A percentile compares a stretch with the other conserved stretches of the same genome.
Conservation (phyloP, 64 coral and sea anemone genomes). For the Hydrozoanthus tunicans region DNA sequence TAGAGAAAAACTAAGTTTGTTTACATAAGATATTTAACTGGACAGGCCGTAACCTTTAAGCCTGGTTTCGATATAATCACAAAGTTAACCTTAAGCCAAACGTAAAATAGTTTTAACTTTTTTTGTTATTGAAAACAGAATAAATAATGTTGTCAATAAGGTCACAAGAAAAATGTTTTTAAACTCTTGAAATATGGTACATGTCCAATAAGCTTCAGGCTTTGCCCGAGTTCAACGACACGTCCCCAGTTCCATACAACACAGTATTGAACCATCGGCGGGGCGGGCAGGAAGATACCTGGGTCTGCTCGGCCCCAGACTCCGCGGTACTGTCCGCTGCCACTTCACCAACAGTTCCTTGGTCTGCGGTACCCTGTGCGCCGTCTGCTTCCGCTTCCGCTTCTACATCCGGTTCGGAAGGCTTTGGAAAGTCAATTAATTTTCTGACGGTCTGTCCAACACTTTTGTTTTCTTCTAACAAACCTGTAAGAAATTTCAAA, state of each 20-base stretch:
- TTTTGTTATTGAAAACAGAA: neutral
- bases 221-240: conserved; percentile 63
- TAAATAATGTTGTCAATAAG: neutral
- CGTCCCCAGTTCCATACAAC: conserved; percentile 77
- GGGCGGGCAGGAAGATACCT: conserved; percentile 24
- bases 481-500: conserved; percentile 43
- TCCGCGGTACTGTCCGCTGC: neutral
- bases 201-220: neutral
- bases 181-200: neutral
- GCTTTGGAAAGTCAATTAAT: conserved; percentile 72
- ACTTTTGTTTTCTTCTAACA: conserved; percentile 77
- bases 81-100: no score
- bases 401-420: neutral
- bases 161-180: neutral
- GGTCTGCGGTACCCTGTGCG: neutral
- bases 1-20: no score
- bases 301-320: neutral
- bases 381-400: conserved; percentile 56
- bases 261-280: conserved; percentile 93
- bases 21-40: no score
- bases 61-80: no score
- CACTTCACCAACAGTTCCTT: conserved; percentile 18
- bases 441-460: conserved; percentile 80
- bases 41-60: no score
- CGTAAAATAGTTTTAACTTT: no score